Evolutionary conservation across 1,140 invertebrate genomes (phyloP), one percentile per base, ranked within the genome.

Genomic region (Marisa cornuarietis): DNA sequence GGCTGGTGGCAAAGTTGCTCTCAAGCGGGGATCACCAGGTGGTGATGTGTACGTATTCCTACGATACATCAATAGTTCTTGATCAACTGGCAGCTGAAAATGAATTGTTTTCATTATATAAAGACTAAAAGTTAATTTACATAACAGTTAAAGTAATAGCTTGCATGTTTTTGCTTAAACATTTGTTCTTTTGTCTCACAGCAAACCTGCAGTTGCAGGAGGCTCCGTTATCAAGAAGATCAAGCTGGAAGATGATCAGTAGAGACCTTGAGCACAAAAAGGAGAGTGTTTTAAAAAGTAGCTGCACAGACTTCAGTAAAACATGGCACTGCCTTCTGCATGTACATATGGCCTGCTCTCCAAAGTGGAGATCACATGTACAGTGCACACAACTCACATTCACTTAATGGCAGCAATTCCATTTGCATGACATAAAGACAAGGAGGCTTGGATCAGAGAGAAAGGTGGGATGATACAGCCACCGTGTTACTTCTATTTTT

Each of bases 161-260:
- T 10, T 22, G 22, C 14, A 61, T 20, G 11, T 22, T 24, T 49
- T 61, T 54, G 22, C 61, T n/a, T 24, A n/a, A 76, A 61, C 11
- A 26, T 49, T n/a, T 42, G 16, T 24, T 13, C 31, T 22, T 68
- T 68, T 68, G 26, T 66, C 54, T 76, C 79, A 18, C 77, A 82
- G 81, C 9, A 82, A 82, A 79, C 58, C 81, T 13, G 61, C 81
- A 42, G 52, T 76, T 18, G 49, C 81, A 51, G 54, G 71, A 51
- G 81, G 77, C n/a, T 63, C 65, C 16, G 78, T 78, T 51, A 82
- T 82, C 49, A 82, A 82, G 77, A 82, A 82, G 79, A 71, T 82
- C 73, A 82, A 82, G 69, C 78, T 75, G 49, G 78, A 82, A 58
- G 81, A 80, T 10, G 79, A 82, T 24, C 75, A 68, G 73, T 75